Evolutionary conservation across 1,140 invertebrate species (phyloP).

Genomic region (Mylabris phalerata): DNA sequence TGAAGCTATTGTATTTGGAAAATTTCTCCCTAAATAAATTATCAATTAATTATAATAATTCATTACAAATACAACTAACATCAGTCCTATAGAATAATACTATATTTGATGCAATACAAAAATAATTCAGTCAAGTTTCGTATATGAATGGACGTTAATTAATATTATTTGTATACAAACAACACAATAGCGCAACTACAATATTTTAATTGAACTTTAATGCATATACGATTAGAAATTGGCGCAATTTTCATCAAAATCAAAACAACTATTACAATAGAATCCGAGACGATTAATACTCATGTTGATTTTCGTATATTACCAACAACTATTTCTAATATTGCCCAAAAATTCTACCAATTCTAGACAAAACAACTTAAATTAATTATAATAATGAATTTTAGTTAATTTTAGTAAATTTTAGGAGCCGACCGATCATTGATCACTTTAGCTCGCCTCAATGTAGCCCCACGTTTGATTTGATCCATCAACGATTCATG

Average conservation of each 20-base stretch:
- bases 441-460: conserved; percentile 51
- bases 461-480: conserved; percentile 73
- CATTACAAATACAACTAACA: conserved; percentile 17
- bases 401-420: conserved; percentile 28
- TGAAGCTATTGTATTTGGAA: conserved; percentile 1
- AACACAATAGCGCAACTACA: conserved; percentile 17
- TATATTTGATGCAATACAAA: conserved; percentile 22
- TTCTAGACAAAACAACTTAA: background rate
- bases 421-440: conserved; percentile 42
- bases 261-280: background rate
- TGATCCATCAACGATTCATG: conserved; percentile 81
- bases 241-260: background rate
- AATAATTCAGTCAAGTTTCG: conserved; percentile 26
- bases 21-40: background rate
- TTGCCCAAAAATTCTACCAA: background rate
- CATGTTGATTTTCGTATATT: no score
- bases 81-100: conserved; percentile 24
- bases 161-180: no score
- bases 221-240: no score
- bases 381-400: background rate
- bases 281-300: background rate
- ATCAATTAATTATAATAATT: conserved; percentile 10
- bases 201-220: conserved; percentile 19
- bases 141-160: conserved; percentile 26
- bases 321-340: no score